Evolutionary conservation across 2,113 vertebrate species (phyloP).

Genomic region (Gracilinanus agilis): DNA sequence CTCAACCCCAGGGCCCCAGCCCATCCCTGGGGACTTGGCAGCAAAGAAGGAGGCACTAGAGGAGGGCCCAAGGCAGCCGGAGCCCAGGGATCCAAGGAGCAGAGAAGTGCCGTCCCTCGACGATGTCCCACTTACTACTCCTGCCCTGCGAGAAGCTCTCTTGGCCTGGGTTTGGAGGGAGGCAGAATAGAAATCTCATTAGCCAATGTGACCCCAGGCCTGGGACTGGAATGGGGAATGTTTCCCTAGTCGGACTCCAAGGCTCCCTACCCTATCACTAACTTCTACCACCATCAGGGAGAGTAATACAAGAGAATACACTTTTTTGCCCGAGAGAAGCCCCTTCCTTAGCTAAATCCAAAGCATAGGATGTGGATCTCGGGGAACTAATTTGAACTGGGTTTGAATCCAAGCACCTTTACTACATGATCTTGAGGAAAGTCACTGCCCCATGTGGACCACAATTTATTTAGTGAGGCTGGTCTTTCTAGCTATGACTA

Average conservation of each 20-base stretch:
- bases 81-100: constrained; percentile 25
- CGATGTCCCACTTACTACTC: constrained; percentile 27
- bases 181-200: background rate
- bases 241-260: background rate
- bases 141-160: constrained; percentile 47
- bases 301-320: background rate
- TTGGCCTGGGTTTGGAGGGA: background rate
- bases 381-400: background rate
- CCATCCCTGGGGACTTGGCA: background rate
- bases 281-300: background rate
- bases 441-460: background rate
- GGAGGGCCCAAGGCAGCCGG: constrained; percentile 62
- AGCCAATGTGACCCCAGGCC: background rate
- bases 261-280: background rate
- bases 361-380: background rate
- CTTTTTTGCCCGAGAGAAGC: background rate
- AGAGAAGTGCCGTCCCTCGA: background rate
- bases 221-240: background rate
- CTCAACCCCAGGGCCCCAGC: constrained; percentile 7
- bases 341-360: background rate
- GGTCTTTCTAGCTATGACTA: background rate
- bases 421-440: background rate
- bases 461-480: background rate
- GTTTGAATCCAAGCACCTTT: background rate
- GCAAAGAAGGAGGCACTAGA: background rate